Evolutionary conservation across 2,888 invertebrate genomes (phyloP).

Genomic region (Acrobasis repandana): DNA sequence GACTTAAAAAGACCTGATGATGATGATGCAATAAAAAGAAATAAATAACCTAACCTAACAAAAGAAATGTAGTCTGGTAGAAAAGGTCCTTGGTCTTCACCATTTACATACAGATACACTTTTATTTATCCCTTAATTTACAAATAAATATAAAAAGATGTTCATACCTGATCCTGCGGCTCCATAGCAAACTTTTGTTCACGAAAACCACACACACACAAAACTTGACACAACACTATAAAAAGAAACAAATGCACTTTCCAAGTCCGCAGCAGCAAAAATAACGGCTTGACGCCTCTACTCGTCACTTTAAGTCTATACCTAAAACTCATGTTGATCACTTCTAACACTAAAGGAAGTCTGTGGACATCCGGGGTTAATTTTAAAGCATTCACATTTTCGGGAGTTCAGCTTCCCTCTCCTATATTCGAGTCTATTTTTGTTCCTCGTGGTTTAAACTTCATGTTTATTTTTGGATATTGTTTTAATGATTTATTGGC

Average conservation of each 20-base stretch:
- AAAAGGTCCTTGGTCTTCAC: no score
- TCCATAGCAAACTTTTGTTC: slow-evolving; percentile 96
- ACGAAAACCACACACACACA: slow-evolving; percentile 64
- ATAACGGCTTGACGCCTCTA: slow-evolving; percentile 67
- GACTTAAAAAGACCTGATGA: no score
- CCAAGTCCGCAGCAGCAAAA: slow-evolving; percentile 67
- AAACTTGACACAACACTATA: slow-evolving; percentile 48
- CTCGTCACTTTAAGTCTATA: slow-evolving; percentile 58
- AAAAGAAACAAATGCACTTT: slow-evolving; percentile 28
- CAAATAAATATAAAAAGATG: slow-evolving; percentile 15
- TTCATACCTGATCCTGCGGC: slow-evolving; percentile 89
- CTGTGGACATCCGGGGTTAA: slow-evolving; percentile 54
- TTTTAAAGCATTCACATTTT: slow-evolving; percentile 62
- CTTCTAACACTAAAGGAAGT: slow-evolving; percentile 46
- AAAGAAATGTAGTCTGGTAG: no score
- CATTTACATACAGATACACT: no score
- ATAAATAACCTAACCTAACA: no score
- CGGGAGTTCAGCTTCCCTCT: slow-evolving; percentile 61
- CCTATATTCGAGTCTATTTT: slow-evolving; percentile 50
- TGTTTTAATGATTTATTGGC: slow-evolving; percentile 19
- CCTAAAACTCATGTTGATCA: slow-evolving; percentile 45
- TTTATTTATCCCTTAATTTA: no score
- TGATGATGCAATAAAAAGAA: no score
- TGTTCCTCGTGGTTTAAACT: slow-evolving; percentile 47
- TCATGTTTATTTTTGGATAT: slow-evolving; percentile 62